Conservation (phyloP, 2,888 invertebrate genomes). For the Podabrus alpinus region DNA sequence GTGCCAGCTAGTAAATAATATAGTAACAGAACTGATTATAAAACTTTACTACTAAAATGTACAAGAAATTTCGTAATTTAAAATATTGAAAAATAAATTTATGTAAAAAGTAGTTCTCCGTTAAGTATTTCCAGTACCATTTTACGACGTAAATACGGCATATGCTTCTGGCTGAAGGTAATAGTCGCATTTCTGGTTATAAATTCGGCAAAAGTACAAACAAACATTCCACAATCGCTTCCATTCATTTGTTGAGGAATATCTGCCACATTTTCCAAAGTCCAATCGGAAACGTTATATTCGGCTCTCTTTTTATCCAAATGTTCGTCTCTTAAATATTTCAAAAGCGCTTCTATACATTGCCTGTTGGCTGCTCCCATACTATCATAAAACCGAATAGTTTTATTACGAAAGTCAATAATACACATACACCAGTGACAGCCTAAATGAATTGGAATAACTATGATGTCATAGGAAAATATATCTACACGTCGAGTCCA, state of each 20-base stretch:
- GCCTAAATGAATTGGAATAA: constrained; percentile 91
- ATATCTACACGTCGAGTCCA: constrained; percentile 94
- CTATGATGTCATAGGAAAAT: constrained; percentile 81
- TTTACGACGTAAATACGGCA: constrained; percentile 90
- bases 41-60: background rate
- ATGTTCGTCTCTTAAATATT: constrained; percentile 84
- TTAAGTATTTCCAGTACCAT: constrained; percentile 90
- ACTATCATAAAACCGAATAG: constrained; percentile 86
- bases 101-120: constrained; percentile 67
- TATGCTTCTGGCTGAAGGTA: constrained; percentile 86
- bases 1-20: background rate
- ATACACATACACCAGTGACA: constrained; percentile 97
- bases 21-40: background rate
- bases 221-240: constrained; percentile 97
- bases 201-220: constrained; percentile 96
- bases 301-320: constrained; percentile 81
- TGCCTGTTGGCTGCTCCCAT: constrained; percentile 79
- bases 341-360: constrained; percentile 72
- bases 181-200: constrained; percentile 74
- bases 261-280: constrained; percentile 68
- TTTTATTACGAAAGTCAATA: constrained; percentile 70
- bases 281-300: constrained; percentile 74
- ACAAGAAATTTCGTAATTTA: background rate
- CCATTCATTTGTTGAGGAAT: constrained; percentile 97
- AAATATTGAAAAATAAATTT: constrained; percentile 32